Percentiles rank a stretch among this genome's conserved stretches.
Evolutionary conservation across 2,888 invertebrate genomes (phyloP).

Genomic region (Glaucopsyche alexis): DNA sequence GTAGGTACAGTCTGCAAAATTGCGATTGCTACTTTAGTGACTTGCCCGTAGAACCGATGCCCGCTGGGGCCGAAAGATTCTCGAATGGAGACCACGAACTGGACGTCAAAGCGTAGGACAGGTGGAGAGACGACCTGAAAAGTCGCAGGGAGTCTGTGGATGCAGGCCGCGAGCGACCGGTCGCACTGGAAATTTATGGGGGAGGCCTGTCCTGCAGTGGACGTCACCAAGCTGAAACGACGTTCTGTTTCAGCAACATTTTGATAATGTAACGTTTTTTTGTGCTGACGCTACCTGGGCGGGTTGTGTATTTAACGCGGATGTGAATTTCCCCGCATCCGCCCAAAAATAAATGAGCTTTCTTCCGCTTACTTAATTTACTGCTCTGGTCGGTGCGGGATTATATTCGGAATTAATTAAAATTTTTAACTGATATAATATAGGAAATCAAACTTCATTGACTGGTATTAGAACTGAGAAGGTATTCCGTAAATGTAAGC

Average conservation of each 20-base stretch:
- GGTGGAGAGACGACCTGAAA: too few species aligned
- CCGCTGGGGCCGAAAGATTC: too few species aligned
- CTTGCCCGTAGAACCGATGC: too few species aligned
- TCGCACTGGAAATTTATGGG: too few species aligned
- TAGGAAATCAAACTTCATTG: slow-evolving; percentile 46
- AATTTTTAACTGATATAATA: slow-evolving; percentile 66
- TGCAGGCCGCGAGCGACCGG: too few species aligned
- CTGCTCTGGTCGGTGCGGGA: slow-evolving; percentile 63
- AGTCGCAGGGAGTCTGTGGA: too few species aligned
- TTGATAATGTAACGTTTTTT: not conserved
- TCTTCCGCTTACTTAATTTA: slow-evolving; percentile 79
- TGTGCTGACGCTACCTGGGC: slow-evolving; percentile 47
- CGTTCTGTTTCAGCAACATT: too few species aligned
- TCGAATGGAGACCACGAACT: too few species aligned
- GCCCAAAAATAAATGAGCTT: slow-evolving; percentile 78
- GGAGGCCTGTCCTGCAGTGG: too few species aligned
- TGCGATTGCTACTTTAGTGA: not conserved
- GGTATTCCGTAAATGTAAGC: too few species aligned
- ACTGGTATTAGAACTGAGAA: not conserved
- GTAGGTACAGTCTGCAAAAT: slow-evolving; percentile 48
- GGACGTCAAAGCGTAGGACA: too few species aligned
- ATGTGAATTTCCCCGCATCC: slow-evolving; percentile 77
- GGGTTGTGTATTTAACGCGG: slow-evolving; percentile 77
- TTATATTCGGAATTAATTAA: slow-evolving; percentile 71
- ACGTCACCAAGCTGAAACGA: too few species aligned